A percentile compares a stretch with the other conserved stretches of the same genome.
Evolutionary conservation across 2,113 vertebrate species (phyloP).

Genomic region (human): GRCh38 chr1:47725001-47725500

Average conservation of each 20-base stretch:
- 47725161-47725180: constrained; percentile 76
- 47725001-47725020: accelerated
- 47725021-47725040: neutral
- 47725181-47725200: constrained; percentile 82
- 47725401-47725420: neutral
- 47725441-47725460: neutral
- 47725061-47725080: neutral
- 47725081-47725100: neutral
- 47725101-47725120: constrained; percentile 25
- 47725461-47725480: neutral
- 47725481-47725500: neutral
- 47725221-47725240: constrained; percentile 70
- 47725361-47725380: neutral
- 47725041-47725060: accelerated
- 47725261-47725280: constrained; percentile 78
- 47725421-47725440: neutral
- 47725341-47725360: constrained; percentile 74
- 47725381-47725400: constrained; percentile 17
- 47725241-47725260: constrained; percentile 82
- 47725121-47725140: constrained; percentile 50
- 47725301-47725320: constrained; percentile 15
- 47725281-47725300: constrained; percentile 74
- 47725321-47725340: constrained; percentile 78
- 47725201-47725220: constrained; percentile 70
- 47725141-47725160: constrained; percentile 78